Evolutionary conservation across 2,113 vertebrate species (phyloP).

Genomic region (Mus pahari): DNA sequence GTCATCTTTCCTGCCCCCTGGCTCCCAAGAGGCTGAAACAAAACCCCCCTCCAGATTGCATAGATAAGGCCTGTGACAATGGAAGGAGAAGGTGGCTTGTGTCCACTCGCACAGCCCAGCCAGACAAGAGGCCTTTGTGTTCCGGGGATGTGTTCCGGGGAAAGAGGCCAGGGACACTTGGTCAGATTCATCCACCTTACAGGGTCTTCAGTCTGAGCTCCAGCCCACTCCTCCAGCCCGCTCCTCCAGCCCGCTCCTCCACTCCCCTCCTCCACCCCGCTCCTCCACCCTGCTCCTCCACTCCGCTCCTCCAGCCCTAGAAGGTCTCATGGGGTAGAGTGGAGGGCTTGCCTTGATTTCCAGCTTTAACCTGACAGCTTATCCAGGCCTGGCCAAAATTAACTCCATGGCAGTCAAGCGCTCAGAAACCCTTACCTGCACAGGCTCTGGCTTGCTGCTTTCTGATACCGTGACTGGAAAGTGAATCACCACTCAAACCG

Average conservation of each 20-base stretch:
- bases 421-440: background rate
- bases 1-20: background rate
- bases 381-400: slow-evolving; percentile 61
- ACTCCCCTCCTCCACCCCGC: background rate
- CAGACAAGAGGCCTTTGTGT: slow-evolving; percentile 81
- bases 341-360: slow-evolving; percentile 53
- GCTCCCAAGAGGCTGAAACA: slow-evolving; percentile 60
- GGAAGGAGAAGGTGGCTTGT: slow-evolving; percentile 68
- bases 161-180: slow-evolving; percentile 54
- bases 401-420: fast-evolving
- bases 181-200: slow-evolving; percentile 68
- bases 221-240: too few species aligned
- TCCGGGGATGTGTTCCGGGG: slow-evolving; percentile 73
- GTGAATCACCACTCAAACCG: background rate
- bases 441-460: background rate
- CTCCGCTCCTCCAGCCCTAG: slow-evolving; percentile 26
- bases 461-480: background rate
- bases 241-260: background rate
- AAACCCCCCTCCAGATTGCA: slow-evolving; percentile 70
- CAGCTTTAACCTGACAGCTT: background rate
- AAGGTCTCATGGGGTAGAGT: slow-evolving; percentile 52
- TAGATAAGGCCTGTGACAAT: slow-evolving; percentile 57
- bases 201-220: slow-evolving; percentile 59
- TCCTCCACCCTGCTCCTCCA: too few species aligned
- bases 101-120: slow-evolving; percentile 25